Conservation (phyloP, 2,888 invertebrate species). For the Catocala fraxini region DNA sequence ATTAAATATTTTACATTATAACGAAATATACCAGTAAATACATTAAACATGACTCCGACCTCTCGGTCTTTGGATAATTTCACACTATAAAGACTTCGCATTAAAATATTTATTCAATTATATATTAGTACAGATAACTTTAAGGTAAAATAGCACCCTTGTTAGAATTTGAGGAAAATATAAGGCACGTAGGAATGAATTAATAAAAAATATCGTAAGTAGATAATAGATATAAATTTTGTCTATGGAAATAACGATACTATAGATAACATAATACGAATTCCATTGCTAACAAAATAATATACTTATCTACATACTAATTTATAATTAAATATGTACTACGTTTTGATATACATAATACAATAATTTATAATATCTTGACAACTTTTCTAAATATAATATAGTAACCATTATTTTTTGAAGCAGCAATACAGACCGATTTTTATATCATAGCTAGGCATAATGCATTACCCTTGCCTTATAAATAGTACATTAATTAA, state of each 20-base stretch:
- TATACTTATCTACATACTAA: slow-evolving; percentile 49
- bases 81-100: slow-evolving; percentile 49
- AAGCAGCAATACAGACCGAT: slow-evolving; percentile 18
- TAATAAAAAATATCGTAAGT: slow-evolving; percentile 32
- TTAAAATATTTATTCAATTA: slow-evolving; percentile 50
- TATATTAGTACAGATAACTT: slow-evolving; percentile 48
- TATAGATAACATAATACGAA: slow-evolving; percentile 81
- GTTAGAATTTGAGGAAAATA: slow-evolving; percentile 50
- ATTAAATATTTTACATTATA: slow-evolving; percentile 81
- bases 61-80: slow-evolving; percentile 74
- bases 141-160: slow-evolving; percentile 70
- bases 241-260: slow-evolving; percentile 77
- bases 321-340: slow-evolving; percentile 36
- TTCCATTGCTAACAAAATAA: slow-evolving; percentile 64
- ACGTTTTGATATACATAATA: slow-evolving; percentile 19
- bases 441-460: not conserved
- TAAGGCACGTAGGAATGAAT: slow-evolving; percentile 56
- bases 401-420: slow-evolving; percentile 6
- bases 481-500: too few species aligned
- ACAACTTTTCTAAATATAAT: slow-evolving; percentile 29
- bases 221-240: slow-evolving; percentile 47
- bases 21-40: slow-evolving; percentile 73
- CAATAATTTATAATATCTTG: slow-evolving; percentile 19
- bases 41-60: slow-evolving; percentile 84
- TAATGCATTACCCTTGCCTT: too few species aligned